A percentile compares a stretch with the other conserved stretches of the same genome.
Conservation (phyloP, 1,140 invertebrate species). For the Leptopilina clavipes region DNA sequence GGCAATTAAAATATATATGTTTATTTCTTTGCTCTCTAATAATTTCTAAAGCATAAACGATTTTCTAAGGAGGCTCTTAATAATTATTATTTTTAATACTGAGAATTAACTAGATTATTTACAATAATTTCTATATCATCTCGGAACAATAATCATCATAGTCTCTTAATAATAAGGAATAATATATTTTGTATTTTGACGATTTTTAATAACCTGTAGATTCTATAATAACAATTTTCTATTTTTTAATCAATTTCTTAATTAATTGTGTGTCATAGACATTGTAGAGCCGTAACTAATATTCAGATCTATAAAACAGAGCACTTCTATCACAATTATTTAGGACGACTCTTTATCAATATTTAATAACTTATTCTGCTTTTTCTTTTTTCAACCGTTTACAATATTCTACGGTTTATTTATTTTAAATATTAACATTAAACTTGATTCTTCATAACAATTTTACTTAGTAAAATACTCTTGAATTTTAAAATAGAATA, state of each 20-base stretch:
- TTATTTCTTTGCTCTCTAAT: conserved; percentile 22
- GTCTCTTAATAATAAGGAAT: conserved; percentile 65
- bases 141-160: conserved; percentile 64
- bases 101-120: conserved; percentile 72
- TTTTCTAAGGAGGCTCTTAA: conserved; percentile 61
- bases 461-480: conserved; percentile 31
- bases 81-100: conserved; percentile 72
- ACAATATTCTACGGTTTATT: conserved; percentile 11
- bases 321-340: conserved; percentile 66
- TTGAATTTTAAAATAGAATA: conserved; percentile 36
- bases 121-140: conserved; percentile 65
- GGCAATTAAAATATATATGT: conserved; percentile 43
- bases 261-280: conserved; percentile 25
- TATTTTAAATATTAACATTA: conserved; percentile 44
- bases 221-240: conserved; percentile 39
- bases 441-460: conserved; percentile 39
- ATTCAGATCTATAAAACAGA: conserved; percentile 16
- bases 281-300: conserved; percentile 16
- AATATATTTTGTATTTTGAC: conserved; percentile 27
- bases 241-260: conserved; percentile 1
- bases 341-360: conserved; percentile 57
- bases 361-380: conserved; percentile 38
- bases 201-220: conserved; percentile 40
- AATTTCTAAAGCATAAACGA: conserved; percentile 62
- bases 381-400: conserved; percentile 39